A percentile compares a stretch with the other conserved stretches of the same genome.
Evolutionary conservation across 2,888 invertebrate genomes (phyloP).

Genomic region (Cosmia pyralina): DNA sequence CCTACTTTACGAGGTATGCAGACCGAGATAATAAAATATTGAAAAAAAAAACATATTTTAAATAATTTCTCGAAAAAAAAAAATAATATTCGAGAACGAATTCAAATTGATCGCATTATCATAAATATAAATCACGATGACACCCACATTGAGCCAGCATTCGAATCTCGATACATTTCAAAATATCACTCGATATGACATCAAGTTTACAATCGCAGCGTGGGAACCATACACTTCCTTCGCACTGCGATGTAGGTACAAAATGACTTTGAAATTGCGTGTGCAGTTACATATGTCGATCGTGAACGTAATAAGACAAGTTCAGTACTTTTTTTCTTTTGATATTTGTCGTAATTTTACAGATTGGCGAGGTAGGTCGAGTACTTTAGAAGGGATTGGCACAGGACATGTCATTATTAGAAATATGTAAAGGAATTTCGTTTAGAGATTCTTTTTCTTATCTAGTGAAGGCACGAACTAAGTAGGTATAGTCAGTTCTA

Average conservation of each 20-base stretch:
- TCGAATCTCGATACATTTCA: slow-evolving; percentile 21
- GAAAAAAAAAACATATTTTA: background rate
- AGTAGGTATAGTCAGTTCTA: background rate
- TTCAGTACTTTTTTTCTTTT: slow-evolving; percentile 5
- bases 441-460: background rate
- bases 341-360: slow-evolving; percentile 22
- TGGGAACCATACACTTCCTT: slow-evolving; percentile 47
- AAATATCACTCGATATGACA: slow-evolving; percentile 27
- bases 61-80: background rate
- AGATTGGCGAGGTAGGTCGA: background rate
- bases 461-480: no score
- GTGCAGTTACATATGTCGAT: slow-evolving; percentile 27
- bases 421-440: no score
- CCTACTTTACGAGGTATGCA: background rate
- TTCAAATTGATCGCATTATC: background rate
- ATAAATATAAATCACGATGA: background rate
- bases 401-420: background rate
- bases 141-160: slow-evolving; percentile 15
- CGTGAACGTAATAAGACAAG: slow-evolving; percentile 14
- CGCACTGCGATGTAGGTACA: slow-evolving; percentile 8
- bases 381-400: background rate
- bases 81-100: background rate
- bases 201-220: slow-evolving; percentile 25
- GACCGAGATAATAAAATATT: background rate
- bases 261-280: slow-evolving; percentile 54